These are phyloP conservation scores for Aphelenchoides bicaudatus DNA, from an alignment of 2,888 invertebrate species.

Conservation along the genomic window DNA sequence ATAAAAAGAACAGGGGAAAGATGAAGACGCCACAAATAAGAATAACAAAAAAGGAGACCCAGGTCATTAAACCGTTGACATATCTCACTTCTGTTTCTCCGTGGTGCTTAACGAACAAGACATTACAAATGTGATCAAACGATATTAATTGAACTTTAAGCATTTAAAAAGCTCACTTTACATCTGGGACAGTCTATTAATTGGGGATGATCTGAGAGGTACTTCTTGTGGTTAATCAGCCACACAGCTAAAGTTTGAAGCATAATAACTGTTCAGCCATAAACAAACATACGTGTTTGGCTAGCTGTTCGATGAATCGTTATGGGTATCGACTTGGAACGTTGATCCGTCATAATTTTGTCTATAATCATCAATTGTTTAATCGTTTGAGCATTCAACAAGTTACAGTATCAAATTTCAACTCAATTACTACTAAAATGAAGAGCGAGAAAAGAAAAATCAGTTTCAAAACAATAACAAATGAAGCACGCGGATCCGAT, in stretches of 20 bases:
- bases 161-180: slow-evolving; percentile 36
- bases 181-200: slow-evolving; percentile 56
- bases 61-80: slow-evolving; percentile 56
- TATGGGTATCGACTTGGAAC: slow-evolving; percentile 30
- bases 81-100: slow-evolving; percentile 57
- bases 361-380: no score
- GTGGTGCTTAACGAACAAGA: slow-evolving; percentile 43
- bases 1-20: slow-evolving; percentile 57
- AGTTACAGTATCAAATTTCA: no score
- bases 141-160: slow-evolving; percentile 9
- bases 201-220: slow-evolving; percentile 55
- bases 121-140: slow-evolving; percentile 6
- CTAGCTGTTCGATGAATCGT: slow-evolving; percentile 47
- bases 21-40: slow-evolving; percentile 51
- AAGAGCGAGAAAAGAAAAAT: no score
- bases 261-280: slow-evolving; percentile 38
- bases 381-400: no score
- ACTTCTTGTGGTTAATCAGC: slow-evolving; percentile 40
- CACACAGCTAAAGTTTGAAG: no score
- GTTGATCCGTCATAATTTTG: slow-evolving; percentile 10
- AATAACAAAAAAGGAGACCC: slow-evolving; percentile 53
- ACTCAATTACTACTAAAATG: no score
- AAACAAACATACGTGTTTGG: slow-evolving; percentile 58
- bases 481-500: no score
- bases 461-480: no score